phyloP scores from a whole-genome alignment of 2,113 vertebrate genomes.

The Cavia porcellus region DNA sequence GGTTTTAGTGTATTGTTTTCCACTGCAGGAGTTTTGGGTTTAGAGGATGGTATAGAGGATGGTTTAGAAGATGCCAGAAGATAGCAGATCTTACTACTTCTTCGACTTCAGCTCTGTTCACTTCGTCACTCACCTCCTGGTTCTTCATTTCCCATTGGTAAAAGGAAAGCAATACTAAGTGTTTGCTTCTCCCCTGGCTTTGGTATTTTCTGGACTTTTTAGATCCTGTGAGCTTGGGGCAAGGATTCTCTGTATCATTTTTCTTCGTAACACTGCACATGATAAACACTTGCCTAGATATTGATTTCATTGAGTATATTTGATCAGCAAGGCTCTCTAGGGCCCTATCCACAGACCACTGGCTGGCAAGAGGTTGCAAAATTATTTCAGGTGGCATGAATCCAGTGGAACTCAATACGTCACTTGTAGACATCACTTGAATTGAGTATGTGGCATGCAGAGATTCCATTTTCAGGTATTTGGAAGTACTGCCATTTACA shows the following conservation, averaged over 20 bases:
- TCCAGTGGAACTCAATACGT: neutral
- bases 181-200: neutral
- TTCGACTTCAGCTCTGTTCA: neutral
- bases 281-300: neutral
- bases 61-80: neutral
- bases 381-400: neutral
- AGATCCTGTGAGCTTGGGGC: neutral
- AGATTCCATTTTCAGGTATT: neutral
- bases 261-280: neutral
- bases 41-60: neutral
- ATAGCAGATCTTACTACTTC: neutral
- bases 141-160: neutral
- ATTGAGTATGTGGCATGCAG: rapidly evolving
- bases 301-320: neutral
- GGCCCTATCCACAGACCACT: neutral
- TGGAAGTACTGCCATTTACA: neutral
- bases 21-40: neutral
- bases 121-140: neutral
- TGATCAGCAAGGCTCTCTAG: neutral
- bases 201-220: neutral
- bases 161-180: neutral
- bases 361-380: neutral
- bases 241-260: neutral
- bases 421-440: neutral
- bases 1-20: neutral